Base-by-base conservation (phyloP, 2,888 invertebrate genomes). In the Zootermopsis nevadensis region DNA sequence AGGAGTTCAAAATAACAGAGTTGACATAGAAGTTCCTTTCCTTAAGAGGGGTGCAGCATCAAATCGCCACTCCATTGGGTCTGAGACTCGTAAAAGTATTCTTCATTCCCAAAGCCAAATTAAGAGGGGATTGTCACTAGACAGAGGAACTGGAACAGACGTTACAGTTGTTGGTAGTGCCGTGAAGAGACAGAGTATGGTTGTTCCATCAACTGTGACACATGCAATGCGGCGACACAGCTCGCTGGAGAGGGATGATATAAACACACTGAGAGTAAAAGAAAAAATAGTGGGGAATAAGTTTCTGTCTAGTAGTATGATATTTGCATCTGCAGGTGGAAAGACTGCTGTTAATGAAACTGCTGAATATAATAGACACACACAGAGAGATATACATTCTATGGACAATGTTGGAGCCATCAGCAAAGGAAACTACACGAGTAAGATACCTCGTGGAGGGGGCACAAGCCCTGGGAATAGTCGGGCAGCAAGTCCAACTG, bases 381-480 rank as follows among this genome's bases (percentile, higher is more conserved):
- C 69, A 69, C 69, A 69, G 69, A 30, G 69, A 69, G 69, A 69
- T 6, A 3, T 69, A 10, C 69, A 12, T 69, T 69, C 69, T 69
- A 33, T 69, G 69, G 69, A 69, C 33, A 33, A 69, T 69, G 69
- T 69, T 22, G 69, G 30, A 8, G 33, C 33, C 31, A 24, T 27
- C 76, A 30, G 33, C 33, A 77, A 77, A 24, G 77, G 53, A 42
- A 55, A 30, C 19, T 3, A 38, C 24, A 22, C 48, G 7, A 81
- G 81, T 53, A 81, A 72, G 35, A 81, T 81, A 31, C 81, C 81
- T n/a, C 42, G 81, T 31, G 72, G 81, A 48, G 77, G 77, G 24
- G 53, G 69, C 8, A 72, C 72, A n/a, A 81, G 81, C 42, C 81
- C 81, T 24, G 69, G 81, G 12, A 72, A 72, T 27, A 81, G 81